A percentile compares a stretch with the other conserved stretches of the same genome.
phyloP scores from a whole-genome alignment of 2,888 invertebrate species.

The Saturnia pavonia region DNA sequence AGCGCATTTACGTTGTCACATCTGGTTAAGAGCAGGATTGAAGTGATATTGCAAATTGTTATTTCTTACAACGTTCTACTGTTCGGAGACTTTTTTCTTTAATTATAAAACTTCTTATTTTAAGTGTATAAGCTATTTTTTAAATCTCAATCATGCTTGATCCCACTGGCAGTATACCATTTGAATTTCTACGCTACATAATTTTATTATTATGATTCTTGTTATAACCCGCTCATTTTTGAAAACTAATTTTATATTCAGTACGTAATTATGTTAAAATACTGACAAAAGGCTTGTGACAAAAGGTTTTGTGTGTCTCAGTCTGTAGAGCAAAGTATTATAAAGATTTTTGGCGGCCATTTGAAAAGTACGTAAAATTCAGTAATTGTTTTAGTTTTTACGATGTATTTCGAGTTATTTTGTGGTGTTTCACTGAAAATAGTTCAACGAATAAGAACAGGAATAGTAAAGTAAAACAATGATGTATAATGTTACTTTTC shows the following conservation, averaged over 20 bases:
- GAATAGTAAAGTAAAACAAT: no score
- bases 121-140: no score
- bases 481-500: no score
- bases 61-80: neutral
- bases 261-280: neutral
- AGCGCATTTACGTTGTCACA: neutral
- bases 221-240: no score
- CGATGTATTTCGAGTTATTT: neutral
- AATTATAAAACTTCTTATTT: neutral
- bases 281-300: neutral
- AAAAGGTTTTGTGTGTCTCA: neutral
- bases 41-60: neutral
- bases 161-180: no score
- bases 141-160: no score
- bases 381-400: neutral
- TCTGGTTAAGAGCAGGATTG: neutral
- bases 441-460: neutral
- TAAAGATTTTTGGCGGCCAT: neutral
- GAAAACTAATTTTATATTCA: neutral
- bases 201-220: no score
- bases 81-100: neutral
- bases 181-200: no score
- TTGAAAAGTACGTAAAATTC: neutral
- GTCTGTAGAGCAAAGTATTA: neutral
- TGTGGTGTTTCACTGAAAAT: neutral